phyloP scores from a whole-genome alignment of 2,888 invertebrate species.

The Trilocha varians region DNA sequence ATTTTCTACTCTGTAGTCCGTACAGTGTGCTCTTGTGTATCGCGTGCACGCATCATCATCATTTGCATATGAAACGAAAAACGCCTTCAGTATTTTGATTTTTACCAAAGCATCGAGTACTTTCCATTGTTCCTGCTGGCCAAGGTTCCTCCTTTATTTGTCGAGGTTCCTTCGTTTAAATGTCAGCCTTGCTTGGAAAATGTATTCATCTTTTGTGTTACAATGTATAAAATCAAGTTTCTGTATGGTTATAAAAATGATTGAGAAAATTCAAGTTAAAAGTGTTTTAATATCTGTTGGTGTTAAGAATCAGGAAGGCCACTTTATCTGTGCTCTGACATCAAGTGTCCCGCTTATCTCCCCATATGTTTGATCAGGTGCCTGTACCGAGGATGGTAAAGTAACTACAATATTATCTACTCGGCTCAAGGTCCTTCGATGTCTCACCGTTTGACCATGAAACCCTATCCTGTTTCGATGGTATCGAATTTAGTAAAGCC shows the following conservation, averaged over 20 bases:
- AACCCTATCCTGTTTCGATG: constrained; percentile 33
- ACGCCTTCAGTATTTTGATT: constrained; percentile 53
- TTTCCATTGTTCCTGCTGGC: constrained; percentile 7
- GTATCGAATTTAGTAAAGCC: constrained; percentile 30
- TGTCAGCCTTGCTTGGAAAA: constrained; percentile 20
- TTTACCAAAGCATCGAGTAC: constrained; percentile 26
- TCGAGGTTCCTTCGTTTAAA: constrained; percentile 25
- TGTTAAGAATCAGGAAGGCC: constrained; percentile 43
- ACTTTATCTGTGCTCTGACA: constrained; percentile 58
- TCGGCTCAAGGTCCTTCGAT: constrained; percentile 42
- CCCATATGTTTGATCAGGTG: constrained; percentile 70
- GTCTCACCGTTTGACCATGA: constrained; percentile 48
- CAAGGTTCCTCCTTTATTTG: constrained; percentile 1
- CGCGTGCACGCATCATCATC: constrained; percentile 33
- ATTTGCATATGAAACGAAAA: constrained; percentile 62
- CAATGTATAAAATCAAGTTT: neutral
- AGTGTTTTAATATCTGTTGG: constrained; percentile 25
- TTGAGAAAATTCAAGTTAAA: constrained; percentile 7
- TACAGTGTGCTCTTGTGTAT: constrained; percentile 31
- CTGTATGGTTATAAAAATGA: too few species aligned
- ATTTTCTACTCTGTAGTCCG: constrained; percentile 16
- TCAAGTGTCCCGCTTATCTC: constrained; percentile 67
- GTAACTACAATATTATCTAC: constrained; percentile 40
- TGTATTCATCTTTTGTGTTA: neutral
- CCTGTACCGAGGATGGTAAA: constrained; percentile 39